A percentile compares a stretch with the other conserved stretches of the same genome.
Conservation (phyloP, 2,888 invertebrate genomes). For the Papilio demoleus region DNA sequence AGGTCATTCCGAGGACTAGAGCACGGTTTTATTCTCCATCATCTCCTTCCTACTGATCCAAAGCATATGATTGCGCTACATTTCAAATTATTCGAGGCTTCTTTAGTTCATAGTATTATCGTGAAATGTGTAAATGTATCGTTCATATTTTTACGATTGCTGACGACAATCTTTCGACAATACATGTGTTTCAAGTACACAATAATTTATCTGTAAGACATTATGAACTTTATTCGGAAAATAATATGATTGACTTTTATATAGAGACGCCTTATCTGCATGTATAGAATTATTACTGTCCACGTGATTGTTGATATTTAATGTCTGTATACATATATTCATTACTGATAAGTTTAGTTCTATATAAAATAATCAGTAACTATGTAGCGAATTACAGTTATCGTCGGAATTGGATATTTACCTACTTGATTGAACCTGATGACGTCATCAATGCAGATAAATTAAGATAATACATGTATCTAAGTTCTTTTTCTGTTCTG, state of each 20-base stretch:
- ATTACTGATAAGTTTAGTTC: slow-evolving; percentile 4
- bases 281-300: slow-evolving; percentile 17
- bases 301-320: slow-evolving; percentile 7
- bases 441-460: no score
- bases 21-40: no score
- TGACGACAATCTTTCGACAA: not conserved
- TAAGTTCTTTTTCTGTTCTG: no score
- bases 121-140: not conserved
- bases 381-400: not conserved
- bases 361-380: slow-evolving; percentile 16
- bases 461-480: no score
- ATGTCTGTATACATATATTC: slow-evolving; percentile 1
- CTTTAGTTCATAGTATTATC: no score
- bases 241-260: not conserved
- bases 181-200: not conserved
- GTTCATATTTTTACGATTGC: not conserved
- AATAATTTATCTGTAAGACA: not conserved
- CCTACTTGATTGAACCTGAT: not conserved
- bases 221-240: not conserved
- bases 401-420: not conserved
- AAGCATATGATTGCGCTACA: no score
- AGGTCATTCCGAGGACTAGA: no score
- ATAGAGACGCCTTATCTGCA: not conserved
- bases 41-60: no score
- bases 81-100: no score